Conservation (phyloP, 1,140 invertebrate genomes). For the Hypothenemus hampei region DNA sequence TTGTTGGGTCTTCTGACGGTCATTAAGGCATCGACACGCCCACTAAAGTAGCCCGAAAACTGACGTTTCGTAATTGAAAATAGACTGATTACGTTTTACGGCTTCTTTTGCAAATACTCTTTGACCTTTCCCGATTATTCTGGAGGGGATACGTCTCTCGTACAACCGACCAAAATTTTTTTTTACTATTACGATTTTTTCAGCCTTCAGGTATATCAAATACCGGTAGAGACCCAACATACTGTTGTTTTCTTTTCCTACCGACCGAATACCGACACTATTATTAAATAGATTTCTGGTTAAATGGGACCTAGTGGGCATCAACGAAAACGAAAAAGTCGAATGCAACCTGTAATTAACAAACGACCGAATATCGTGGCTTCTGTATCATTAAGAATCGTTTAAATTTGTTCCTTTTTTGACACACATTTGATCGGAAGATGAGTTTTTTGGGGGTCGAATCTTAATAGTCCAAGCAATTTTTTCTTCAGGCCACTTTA, state of each 20-base stretch:
- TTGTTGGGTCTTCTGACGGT: too few relatives aligned
- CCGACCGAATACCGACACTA: conserved; percentile 11
- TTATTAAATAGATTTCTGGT: conserved; percentile 27
- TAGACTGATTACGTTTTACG: background rate
- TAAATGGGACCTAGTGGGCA: conserved; percentile 9
- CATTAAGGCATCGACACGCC: conserved; percentile 5
- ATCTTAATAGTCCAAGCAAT: conserved; percentile 2
- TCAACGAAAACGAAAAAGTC: too few relatives aligned
- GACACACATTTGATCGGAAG: conserved; percentile 13
- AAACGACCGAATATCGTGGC: conserved; percentile 26
- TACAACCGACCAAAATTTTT: too few relatives aligned
- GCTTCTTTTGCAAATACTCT: background rate
- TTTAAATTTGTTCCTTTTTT: conserved; percentile 17
- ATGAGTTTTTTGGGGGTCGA: background rate
- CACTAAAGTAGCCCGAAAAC: conserved; percentile 4
- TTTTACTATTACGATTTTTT: too few relatives aligned
- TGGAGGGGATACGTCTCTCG: too few relatives aligned
- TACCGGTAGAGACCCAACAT: conserved; percentile 15
- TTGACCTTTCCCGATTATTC: too few relatives aligned
- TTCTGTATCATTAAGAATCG: conserved; percentile 27
- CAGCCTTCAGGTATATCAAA: conserved; percentile 10
- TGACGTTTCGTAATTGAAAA: conserved; percentile 5
- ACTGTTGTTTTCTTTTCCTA: conserved; percentile 18
- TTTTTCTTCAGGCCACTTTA: background rate
- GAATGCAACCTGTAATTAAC: conserved; percentile 26